Percentiles rank a stretch among this genome's conserved stretches.
These are phyloP conservation scores for Oikopleura dioica DNA, from an alignment of 23 tunicate species.

Conservation along the genomic window DNA sequence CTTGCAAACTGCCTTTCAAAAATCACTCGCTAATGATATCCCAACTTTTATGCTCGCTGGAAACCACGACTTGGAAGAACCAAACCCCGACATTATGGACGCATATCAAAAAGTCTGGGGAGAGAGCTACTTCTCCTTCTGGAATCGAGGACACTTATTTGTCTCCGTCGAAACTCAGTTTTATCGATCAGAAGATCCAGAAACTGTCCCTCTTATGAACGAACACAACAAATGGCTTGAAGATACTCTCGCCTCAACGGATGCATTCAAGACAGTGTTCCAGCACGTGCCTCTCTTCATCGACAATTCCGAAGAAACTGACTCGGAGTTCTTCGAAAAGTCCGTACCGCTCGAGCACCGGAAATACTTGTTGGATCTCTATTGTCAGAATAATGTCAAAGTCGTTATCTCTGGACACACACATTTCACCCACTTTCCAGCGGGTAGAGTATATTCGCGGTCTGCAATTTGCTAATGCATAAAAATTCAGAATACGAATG, in stretches of 20 bases:
- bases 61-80: neutral
- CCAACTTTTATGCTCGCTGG: slow-evolving; percentile 5
- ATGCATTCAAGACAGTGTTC: neutral
- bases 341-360: neutral
- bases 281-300: slow-evolving; percentile 1
- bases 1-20: neutral
- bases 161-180: neutral
- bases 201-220: neutral
- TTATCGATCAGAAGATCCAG: neutral
- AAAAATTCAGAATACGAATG: too few relatives aligned
- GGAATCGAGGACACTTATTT: neutral
- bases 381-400: neutral
- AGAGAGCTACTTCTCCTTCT: neutral
- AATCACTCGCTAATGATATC: neutral
- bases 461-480: neutral
- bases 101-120: neutral
- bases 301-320: neutral
- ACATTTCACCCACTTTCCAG: neutral
- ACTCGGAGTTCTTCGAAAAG: neutral
- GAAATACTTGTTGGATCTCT: neutral
- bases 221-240: neutral
- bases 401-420: neutral
- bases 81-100: neutral
- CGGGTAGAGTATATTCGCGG: neutral
- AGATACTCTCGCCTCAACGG: neutral